Evolutionary conservation across 1,140 invertebrate species (phyloP).

Genomic region (Drosophila melanogaster): Release_6_plus_ISO1_MT NT_033777.3:16169501-16170000

Average conservation of each 20-base stretch:
- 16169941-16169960: conserved; percentile 90
- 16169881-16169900: conserved; percentile 89
- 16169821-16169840: conserved; percentile 85
- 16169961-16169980: conserved; percentile 89
- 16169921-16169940: conserved; percentile 90
- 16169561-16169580: conserved; percentile 67
- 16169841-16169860: conserved; percentile 87
- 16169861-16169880: conserved; percentile 88
- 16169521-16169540: conserved; percentile 26
- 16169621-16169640: conserved; percentile 36
- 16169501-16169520: conserved; percentile 38
- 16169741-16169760: conserved; percentile 89
- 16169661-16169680: not conserved
- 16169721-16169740: conserved; percentile 89
- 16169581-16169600: conserved; percentile 72
- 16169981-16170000: conserved; percentile 88
- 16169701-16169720: conserved; percentile 90
- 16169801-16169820: conserved; percentile 87
- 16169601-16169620: conserved; percentile 65
- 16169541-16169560: conserved; percentile 77
- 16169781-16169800: conserved; percentile 87
- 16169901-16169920: conserved; percentile 90
- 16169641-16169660: conserved; percentile 7
- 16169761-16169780: conserved; percentile 88
- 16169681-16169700: conserved; percentile 83